Conservation (phyloP, 2,113 vertebrate genomes). For the Isurus oxyrinchus region DNA sequence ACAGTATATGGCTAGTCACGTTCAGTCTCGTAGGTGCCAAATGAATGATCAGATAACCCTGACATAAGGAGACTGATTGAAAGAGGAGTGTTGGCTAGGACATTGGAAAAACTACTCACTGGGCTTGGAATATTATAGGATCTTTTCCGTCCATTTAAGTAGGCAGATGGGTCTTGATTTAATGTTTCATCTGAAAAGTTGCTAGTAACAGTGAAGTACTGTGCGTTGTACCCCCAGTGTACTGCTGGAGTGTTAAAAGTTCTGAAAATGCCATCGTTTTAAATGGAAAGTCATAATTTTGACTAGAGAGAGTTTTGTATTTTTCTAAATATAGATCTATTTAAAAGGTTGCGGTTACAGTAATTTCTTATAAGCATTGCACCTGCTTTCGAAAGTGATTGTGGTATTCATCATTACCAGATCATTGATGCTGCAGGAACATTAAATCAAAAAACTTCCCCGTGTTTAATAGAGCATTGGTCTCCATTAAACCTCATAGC, state of each 20-base stretch:
- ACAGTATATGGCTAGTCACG: not conserved
- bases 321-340: not conserved
- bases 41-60: not conserved
- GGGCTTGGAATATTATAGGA: not conserved
- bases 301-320: not conserved
- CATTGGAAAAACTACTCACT: not conserved
- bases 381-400: conserved; percentile 31
- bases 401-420: not conserved
- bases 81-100: not conserved
- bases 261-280: not conserved
- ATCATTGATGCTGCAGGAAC: conserved; percentile 27
- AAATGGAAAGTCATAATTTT: not conserved
- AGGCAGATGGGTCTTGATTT: not conserved
- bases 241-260: not conserved
- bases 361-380: not conserved
- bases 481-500: conserved; percentile 12
- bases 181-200: not conserved
- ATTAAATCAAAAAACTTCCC: conserved; percentile 9
- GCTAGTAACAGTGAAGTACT: not conserved
- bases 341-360: not conserved
- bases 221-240: not conserved
- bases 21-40: not conserved
- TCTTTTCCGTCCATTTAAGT: not conserved
- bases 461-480: conserved; percentile 9
- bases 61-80: not conserved